These are phyloP conservation scores for Daktulosphaira vitifoliae DNA, from an alignment of 1,140 invertebrate species.

Conservation along the genomic window DNA sequence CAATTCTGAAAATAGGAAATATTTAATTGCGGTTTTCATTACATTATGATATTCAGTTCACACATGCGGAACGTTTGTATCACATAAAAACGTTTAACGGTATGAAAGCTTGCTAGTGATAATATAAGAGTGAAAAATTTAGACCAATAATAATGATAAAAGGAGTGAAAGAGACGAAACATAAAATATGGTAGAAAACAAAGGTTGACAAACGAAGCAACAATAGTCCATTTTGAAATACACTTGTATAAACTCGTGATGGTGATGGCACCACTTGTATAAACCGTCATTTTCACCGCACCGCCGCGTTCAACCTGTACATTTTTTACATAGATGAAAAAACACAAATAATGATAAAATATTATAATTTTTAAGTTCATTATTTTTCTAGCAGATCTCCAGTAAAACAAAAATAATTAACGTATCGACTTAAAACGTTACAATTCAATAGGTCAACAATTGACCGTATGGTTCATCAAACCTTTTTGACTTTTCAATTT, in stretches of 20 bases:
- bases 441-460: too few species aligned
- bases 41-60: too few species aligned
- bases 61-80: conserved; percentile 19
- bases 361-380: too few species aligned
- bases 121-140: not conserved
- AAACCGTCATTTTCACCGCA: not conserved
- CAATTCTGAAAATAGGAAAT: too few species aligned
- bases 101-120: not conserved
- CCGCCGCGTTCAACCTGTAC: not conserved
- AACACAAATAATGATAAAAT: too few species aligned
- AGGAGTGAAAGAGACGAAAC: not conserved
- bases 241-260: conserved; percentile 23
- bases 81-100: not conserved
- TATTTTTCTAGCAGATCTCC: too few species aligned
- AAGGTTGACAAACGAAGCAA: conserved; percentile 32
- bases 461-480: too few species aligned
- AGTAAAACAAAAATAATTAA: too few species aligned
- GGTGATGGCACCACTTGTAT: conserved; percentile 1
- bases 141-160: not conserved
- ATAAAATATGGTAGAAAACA: conserved; percentile 28
- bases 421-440: too few species aligned
- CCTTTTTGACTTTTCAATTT: too few species aligned
- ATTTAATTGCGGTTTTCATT: too few species aligned
- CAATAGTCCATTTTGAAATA: conserved; percentile 8
- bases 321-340: conserved; percentile 7